Evolutionary conservation across 2,113 vertebrate species (phyloP), one percentile per base, ranked within the genome.

Genomic region (Chaetura pelagica): DNA sequence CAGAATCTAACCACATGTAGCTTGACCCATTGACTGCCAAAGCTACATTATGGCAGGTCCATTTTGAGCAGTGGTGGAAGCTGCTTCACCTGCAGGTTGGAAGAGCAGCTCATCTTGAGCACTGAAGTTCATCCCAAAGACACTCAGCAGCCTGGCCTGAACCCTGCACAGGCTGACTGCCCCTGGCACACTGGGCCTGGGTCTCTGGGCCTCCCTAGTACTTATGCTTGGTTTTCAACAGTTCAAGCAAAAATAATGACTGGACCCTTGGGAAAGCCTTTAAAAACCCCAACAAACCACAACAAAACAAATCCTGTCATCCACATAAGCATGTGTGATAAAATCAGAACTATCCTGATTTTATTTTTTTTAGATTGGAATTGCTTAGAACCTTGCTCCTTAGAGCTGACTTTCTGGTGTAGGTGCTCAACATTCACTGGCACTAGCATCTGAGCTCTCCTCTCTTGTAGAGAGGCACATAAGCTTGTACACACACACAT

Each of bases 401-500:
- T 73, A 30, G 73, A 86, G 79, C 63, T 90, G 83, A 94, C 83
- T 95, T 91, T 52, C 48, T 0, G 0, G 76, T 40, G 55, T 71
- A 81, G 71, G 79, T 78, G 81, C 61, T 58, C 57, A 89, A 48
- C 73, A 52, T 91, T 95, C 87, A 84, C 32, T 84, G 69, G 79
- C 77, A 83, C 17, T 26, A 74, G 73, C 66, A 59, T 89, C 96
- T 95, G 94, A 91, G 63, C 84, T 92, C 85, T 66, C 62, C 87
- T 89, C 84, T 84, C 81, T 95, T 23, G 48, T 44, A 58, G 86
- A 69, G 59, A 94, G 76, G 83, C 64, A 84, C 51, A 62, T 58
- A 52, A 87, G 92, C 83, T 71, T 89, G 95, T 95, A 92, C 74
- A 95, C 85, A 97, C 90, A 84, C 92, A 82, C 85, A 87, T 24